Conservation (phyloP, 2,888 invertebrate species). For the Marronus borbonicus region DNA sequence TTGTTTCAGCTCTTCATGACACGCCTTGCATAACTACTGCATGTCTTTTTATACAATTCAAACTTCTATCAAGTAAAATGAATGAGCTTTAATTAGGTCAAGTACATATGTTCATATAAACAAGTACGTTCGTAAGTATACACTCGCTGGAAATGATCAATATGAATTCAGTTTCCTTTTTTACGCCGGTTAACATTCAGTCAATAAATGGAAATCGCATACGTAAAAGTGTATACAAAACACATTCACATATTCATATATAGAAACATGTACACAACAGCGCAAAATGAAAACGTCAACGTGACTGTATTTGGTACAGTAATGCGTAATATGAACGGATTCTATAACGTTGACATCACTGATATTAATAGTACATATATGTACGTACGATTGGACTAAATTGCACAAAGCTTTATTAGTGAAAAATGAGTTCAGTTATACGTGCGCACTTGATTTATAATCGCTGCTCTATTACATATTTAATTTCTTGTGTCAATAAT, state of each 20-base stretch:
- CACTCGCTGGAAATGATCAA: conserved; percentile 18
- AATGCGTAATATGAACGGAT: conserved; percentile 37
- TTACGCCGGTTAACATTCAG: conserved; percentile 32
- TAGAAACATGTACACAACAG: conserved; percentile 18
- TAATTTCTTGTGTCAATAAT: conserved; percentile 14
- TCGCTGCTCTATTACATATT: conserved; percentile 12
- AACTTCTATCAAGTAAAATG: conserved; percentile 19
- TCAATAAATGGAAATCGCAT: conserved; percentile 36
- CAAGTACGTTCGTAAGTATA: neutral
- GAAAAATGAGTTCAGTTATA: conserved; percentile 27
- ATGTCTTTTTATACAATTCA: neutral
- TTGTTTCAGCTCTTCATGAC: conserved; percentile 7
- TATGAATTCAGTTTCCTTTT: conserved; percentile 35
- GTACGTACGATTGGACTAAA: conserved; percentile 35
- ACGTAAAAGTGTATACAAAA: conserved; percentile 21
- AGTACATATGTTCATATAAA: conserved; percentile 20
- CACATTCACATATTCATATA: conserved; percentile 18
- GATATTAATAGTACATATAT: conserved; percentile 36
- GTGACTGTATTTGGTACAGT: conserved; percentile 40
- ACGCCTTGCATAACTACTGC: conserved; percentile 15
- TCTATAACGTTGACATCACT: conserved; percentile 46
- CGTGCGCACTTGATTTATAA: conserved; percentile 22
- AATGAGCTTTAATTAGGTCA: conserved; percentile 40
- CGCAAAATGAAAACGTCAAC: conserved; percentile 35
- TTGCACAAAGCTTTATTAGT: conserved; percentile 32